Conservation (phyloP, 2,888 invertebrate species). For the Rosalia funebris region DNA sequence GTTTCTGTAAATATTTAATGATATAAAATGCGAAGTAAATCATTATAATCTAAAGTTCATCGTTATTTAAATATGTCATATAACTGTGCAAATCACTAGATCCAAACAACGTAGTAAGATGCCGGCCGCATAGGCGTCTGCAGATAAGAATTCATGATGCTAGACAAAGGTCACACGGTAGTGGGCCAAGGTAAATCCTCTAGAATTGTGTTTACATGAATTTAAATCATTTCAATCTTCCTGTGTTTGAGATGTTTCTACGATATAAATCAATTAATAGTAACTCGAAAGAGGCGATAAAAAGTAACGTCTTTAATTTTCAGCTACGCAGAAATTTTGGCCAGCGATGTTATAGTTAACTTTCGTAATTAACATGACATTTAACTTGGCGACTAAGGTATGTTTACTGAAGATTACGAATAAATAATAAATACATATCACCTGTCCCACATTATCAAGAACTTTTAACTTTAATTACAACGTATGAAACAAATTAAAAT, state of each 20-base stretch:
- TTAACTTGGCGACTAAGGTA: not conserved
- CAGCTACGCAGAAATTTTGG: too few species aligned
- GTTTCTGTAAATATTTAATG: slow-evolving; percentile 6
- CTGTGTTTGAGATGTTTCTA: not conserved
- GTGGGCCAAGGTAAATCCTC: slow-evolving; percentile 25
- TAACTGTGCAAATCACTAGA: slow-evolving; percentile 28
- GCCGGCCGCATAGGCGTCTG: slow-evolving; percentile 8
- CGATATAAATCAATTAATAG: too few species aligned
- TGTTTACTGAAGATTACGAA: not conserved
- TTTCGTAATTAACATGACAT: not conserved
- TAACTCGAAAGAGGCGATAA: too few species aligned
- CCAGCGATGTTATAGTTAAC: too few species aligned
- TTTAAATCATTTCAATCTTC: not conserved
- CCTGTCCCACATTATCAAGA: not conserved
- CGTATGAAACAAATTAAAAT: not conserved
- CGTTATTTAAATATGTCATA: slow-evolving; percentile 26
- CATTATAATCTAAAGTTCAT: slow-evolving; percentile 36
- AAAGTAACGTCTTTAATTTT: too few species aligned
- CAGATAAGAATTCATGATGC: slow-evolving; percentile 15
- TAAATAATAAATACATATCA: not conserved
- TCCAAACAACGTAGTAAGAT: slow-evolving; percentile 19
- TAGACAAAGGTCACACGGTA: slow-evolving; percentile 22
- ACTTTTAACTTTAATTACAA: not conserved
- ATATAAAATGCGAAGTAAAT: slow-evolving; percentile 20
- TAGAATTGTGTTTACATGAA: not conserved